Evolutionary conservation across 2,797 vertebrate genomes (phyloP), one percentile per base, ranked within the genome.

Genomic region (Phrynocephalus guinanensis): DNA sequence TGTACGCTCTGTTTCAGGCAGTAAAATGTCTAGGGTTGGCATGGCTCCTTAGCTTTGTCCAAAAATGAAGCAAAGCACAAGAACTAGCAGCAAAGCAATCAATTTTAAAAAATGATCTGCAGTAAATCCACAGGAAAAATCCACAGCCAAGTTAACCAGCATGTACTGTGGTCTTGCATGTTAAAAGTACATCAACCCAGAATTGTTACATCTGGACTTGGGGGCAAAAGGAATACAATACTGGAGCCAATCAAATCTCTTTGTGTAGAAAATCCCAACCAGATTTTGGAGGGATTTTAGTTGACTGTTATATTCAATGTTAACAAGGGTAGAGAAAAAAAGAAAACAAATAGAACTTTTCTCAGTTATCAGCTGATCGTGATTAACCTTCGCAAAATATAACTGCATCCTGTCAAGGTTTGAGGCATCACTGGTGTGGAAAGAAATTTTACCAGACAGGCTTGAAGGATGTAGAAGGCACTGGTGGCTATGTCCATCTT

Each of bases 271-370:
- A 20, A 63, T 38, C 30, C 26, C 70, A 73, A 60, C 56, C 71
- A 60, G 38, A 73, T 84, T 60, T 73, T 73, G 20, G 63, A 73
- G 30, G 72, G 22, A 84, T 84, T 84, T 73, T 84, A 83, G 56
- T 83, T 83, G 68, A 70, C 72, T 72, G 28, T 33, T 52, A 6
- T 73, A 72, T 73, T 73, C 71, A 60, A 60, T 38, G 82, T 83
- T 48, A 84, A 33, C 70, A 15, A 38, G 30, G 72, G 72, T 38
- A 33, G 56, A 84, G 33, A 73, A 84, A 9, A 84, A 9, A 30
- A 60, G 26, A 33, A 73, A 84, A 84, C 20, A 33, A 52, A 84
- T 70, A 75, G 82, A 84, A 28, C 70, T 30, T 73, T 73, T 56
- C 70, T 56, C 82, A 72, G 71, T 83, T 9, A 28, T 56, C 82